These are phyloP conservation scores for Microcebus ravelobensis DNA, from an alignment of 2,113 vertebrate species.

Conservation along the genomic window DNA sequence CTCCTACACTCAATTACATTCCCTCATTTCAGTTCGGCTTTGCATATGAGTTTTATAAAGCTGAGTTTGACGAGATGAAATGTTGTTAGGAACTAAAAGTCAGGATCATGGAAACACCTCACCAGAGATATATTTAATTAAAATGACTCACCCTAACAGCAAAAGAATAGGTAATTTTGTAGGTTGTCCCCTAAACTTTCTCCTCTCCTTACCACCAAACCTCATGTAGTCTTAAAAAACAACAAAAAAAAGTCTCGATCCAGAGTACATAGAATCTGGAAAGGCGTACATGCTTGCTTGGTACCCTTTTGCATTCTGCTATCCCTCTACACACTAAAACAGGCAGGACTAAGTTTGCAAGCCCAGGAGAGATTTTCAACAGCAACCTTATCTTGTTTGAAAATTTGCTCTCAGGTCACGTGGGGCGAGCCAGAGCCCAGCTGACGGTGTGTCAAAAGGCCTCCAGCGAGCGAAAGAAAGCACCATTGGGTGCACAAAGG, in stretches of 20 bases:
- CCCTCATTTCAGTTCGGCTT: slow-evolving; percentile 51
- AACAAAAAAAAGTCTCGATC: neutral
- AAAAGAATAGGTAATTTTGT: slow-evolving; percentile 27
- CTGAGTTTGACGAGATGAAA: slow-evolving; percentile 71
- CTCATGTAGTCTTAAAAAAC: neutral
- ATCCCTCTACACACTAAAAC: neutral
- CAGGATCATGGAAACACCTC: slow-evolving; percentile 58
- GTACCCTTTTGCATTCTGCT: slow-evolving; percentile 5
- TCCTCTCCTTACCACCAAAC: neutral
- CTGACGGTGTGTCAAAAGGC: slow-evolving; percentile 63
- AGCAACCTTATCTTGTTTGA: slow-evolving; percentile 66
- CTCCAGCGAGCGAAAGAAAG: slow-evolving; percentile 42
- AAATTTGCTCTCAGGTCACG: slow-evolving; percentile 62
- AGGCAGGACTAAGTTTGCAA: slow-evolving; percentile 10
- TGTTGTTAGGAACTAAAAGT: slow-evolving; percentile 66
- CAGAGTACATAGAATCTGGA: neutral
- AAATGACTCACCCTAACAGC: slow-evolving; percentile 38
- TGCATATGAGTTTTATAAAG: slow-evolving; percentile 61
- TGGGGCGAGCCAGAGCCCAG: slow-evolving; percentile 6
- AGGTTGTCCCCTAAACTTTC: neutral
- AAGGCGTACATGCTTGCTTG: neutral
- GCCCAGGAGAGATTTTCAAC: slow-evolving; percentile 36
- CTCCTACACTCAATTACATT: slow-evolving; percentile 66
- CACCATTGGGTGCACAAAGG: slow-evolving; percentile 16
- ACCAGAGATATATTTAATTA: slow-evolving; percentile 67